These are phyloP conservation scores for Taenioides sp. DNA, from an alignment of 2,797 vertebrate genomes.

Conservation along the genomic window DNA sequence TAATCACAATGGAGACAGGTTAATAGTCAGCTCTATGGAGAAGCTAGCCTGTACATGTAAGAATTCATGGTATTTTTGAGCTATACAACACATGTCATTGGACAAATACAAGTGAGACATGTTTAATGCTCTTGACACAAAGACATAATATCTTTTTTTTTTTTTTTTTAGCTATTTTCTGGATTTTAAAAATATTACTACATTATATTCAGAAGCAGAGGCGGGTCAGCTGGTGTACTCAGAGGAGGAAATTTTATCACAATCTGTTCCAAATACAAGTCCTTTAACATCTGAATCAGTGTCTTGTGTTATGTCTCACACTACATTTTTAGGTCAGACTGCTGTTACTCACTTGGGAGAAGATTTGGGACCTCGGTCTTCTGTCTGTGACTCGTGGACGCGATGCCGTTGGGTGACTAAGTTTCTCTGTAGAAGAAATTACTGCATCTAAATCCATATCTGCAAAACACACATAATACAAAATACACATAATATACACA, in stretches of 20 bases:
- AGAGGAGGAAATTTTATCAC: background rate
- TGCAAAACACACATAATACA: conserved; percentile 18
- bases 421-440: conserved; percentile 88
- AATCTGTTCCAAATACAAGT: background rate
- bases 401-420: conserved; percentile 92
- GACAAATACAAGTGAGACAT: too few species aligned
- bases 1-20: too few species aligned
- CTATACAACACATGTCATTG: too few species aligned
- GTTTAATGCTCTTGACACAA: too few species aligned
- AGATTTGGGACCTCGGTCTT: conserved; percentile 92
- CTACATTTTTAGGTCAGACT: background rate
- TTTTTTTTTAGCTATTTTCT: too few species aligned
- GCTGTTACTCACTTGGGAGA: conserved; percentile 86
- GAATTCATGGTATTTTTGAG: too few species aligned
- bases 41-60: too few species aligned
- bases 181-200: too few species aligned
- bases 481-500: conserved; percentile 15
- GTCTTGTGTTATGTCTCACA: background rate
- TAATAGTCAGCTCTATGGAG: too few species aligned
- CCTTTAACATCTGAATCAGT: background rate
- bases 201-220: too few species aligned
- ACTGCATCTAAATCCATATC: conserved; percentile 89
- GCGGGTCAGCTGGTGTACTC: background rate
- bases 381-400: conserved; percentile 93
- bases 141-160: too few species aligned